Evolutionary conservation across 2,113 vertebrate genomes (phyloP), one percentile per base, ranked within the genome.

Genomic region (Pelecanus crispus): DNA sequence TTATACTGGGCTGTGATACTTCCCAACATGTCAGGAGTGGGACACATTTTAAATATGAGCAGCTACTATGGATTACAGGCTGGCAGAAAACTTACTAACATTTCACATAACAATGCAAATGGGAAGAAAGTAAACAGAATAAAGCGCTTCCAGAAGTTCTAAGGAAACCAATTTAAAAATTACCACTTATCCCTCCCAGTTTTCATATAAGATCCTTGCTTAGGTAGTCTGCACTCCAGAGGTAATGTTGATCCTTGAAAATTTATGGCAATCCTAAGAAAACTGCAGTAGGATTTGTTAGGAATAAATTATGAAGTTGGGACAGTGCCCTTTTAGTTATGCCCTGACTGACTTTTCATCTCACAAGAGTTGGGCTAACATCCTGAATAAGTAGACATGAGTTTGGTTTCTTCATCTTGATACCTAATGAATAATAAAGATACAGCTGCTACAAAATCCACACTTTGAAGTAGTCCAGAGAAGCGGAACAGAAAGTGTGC

Each of bases 1-100:
- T 98, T 97, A 92, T 95, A 96, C 92, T 97, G 94, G 96, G 95
- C 94, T 96, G 80, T 95, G 89, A 94, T 94, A 96, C 91, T 97
- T 95, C 93, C 85, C 78, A 93, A 81, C 40, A 62, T 93, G 94
- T 95, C 93, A 97, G 91, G 78, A 94, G 59, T 72, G 45, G 91
- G 90, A 91, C 75, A 87, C 52, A 75, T 42, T 95, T 96, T 93
- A 92, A 95, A 96, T 95, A 92, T 25, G 94, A 97, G 95, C 70
- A 96, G 86, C 55, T 85, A 94, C 70, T 93, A 81, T 9, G 59
- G 91, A 88, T 88, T 94, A 88, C 59, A 81, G 84, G 47, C 92
- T 90, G 87, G 66, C 81, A 92, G 77, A 92, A 92, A 63, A 87
- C n/a, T 72, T 61, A 72, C 47, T 63, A 96, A 13, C 59, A 29